phyloP scores from a whole-genome alignment of 2,797 vertebrate genomes.

The Leptoclinus maculatus region DNA sequence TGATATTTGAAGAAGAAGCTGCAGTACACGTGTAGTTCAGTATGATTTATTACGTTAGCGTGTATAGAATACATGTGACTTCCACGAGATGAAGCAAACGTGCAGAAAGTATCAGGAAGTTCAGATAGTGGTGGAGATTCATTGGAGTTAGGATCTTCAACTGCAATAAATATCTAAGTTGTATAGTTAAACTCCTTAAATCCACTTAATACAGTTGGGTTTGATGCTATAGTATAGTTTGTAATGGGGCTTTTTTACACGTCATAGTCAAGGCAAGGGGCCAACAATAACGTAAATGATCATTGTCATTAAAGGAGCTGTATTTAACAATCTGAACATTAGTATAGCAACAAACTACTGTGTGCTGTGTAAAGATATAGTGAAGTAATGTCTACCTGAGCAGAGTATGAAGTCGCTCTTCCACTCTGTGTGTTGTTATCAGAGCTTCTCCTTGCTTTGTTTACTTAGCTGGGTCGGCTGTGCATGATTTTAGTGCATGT shows the following conservation, averaged over 20 bases:
- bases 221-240: background rate
- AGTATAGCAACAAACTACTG: background rate
- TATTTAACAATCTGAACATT: background rate
- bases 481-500: background rate
- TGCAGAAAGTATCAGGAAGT: background rate
- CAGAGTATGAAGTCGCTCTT: background rate
- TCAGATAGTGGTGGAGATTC: background rate
- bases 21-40: background rate
- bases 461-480: background rate
- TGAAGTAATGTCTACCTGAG: too few relatives aligned
- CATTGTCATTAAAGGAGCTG: background rate
- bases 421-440: background rate
- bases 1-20: background rate
- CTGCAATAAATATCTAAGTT: background rate
- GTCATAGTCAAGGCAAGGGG: background rate
- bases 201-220: background rate
- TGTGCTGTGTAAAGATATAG: too few relatives aligned
- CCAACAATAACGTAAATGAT: background rate
- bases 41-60: background rate
- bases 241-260: background rate
- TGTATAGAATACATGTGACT: constrained; percentile 11
- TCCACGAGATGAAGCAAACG: background rate
- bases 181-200: background rate
- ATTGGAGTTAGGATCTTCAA: background rate
- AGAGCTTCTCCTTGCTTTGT: too few relatives aligned